Evolutionary conservation across 2,113 vertebrate species (phyloP), one percentile per base, ranked within the genome.

Genomic region (Macroglossus sobrinus): DNA sequence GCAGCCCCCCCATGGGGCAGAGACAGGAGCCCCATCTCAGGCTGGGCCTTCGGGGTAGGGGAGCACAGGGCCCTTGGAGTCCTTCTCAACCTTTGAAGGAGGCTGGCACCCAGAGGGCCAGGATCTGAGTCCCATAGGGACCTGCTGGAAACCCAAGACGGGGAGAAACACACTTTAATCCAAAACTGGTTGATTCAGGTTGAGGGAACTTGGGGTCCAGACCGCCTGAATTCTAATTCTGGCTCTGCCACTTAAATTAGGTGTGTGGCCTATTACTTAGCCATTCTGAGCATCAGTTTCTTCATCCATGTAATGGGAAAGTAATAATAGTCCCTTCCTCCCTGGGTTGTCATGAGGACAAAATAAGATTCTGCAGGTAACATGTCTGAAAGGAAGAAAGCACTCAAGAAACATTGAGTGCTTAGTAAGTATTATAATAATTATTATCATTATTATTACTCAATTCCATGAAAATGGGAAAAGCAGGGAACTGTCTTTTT

Each of bases 11-110:
- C 7, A 47, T 2, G 0, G 88, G 7, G 82, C 7, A 0, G 93
- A 97, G 95, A 64, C 35, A 7, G 84, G 95, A 81, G 90, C 97
- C 66, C 22, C 40, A 64, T 40, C 85, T 78, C 93, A 10, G 91
- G 91, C 35, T 63, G 74, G 40, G 68, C 9, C 0, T 3, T 45
- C 0, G 69, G 72, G 40, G 2, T 2, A 0, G 82, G 55, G 45
- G 10, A 40, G 45, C 0, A 30, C 0, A 0, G 47, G 0, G 38
- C 55, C 22, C 63, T 47, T 45, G 85, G 61, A 82, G 53, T 24
- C 74, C 64, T 0, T 84, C 33, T 64, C 26, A 30, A 24, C 63
- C 4, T 9, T 90, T 24, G 18, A 9, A 33, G 2, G 4, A 35
- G 43, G 57, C 66, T 40, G 68, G 59, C n/a, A 76, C 78, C 78